Evolutionary conservation across 2,888 invertebrate species (phyloP).

Genomic region (Oxystoma pomonae): DNA sequence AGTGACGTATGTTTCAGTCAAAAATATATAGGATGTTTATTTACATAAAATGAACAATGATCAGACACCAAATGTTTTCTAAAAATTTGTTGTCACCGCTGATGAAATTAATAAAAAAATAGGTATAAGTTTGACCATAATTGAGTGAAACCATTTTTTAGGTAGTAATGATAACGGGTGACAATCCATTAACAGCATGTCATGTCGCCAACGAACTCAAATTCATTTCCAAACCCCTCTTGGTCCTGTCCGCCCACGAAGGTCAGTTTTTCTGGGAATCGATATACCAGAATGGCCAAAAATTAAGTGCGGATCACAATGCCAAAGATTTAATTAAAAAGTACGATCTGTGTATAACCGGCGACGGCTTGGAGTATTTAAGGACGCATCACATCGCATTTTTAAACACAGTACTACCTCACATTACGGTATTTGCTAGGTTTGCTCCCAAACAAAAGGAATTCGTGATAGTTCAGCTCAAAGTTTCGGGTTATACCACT

Average conservation of each 20-base stretch:
- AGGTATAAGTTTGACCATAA: too few species aligned
- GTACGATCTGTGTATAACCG: conserved; percentile 93
- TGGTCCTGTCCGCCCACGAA: conserved; percentile 55
- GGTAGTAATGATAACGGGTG: conserved; percentile 97
- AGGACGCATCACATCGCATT: conserved; percentile 59
- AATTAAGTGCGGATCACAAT: conserved; percentile 50
- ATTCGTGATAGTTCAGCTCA: conserved; percentile 85
- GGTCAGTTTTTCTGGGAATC: conserved; percentile 71
- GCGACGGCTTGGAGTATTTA: conserved; percentile 77
- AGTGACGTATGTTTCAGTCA: too few species aligned
- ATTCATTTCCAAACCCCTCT: conserved; percentile 71
- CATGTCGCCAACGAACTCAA: conserved; percentile 93
- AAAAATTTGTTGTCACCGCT: too few species aligned
- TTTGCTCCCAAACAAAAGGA: conserved; percentile 99
- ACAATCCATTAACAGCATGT: conserved; percentile 97
- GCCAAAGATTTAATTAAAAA: conserved; percentile 59
- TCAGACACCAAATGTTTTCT: too few species aligned
- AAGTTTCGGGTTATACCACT: conserved; percentile 81
- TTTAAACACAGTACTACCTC: conserved; percentile 71
- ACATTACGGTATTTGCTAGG: conserved; percentile 89
- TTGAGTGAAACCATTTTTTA: too few species aligned
- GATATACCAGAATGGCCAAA: conserved; percentile 59
- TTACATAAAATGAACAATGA: too few species aligned
- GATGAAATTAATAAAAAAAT: too few species aligned
- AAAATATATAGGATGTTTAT: too few species aligned